These are phyloP conservation scores for Liodrosophila aerea DNA, from an alignment of 2,888 invertebrate genomes.

Conservation along the genomic window DNA sequence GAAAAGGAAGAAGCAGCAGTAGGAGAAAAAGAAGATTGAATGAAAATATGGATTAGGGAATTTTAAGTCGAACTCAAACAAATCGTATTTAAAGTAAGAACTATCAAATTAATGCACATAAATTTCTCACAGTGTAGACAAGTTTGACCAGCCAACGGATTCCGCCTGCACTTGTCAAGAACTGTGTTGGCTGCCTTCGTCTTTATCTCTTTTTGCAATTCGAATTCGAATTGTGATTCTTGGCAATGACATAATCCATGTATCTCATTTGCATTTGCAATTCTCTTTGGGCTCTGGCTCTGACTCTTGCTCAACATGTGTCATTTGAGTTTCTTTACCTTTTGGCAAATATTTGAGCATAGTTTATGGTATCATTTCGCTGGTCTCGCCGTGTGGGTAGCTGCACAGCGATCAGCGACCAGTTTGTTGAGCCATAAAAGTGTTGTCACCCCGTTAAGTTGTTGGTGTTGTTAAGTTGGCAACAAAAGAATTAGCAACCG, in stretches of 20 bases:
- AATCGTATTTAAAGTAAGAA: no score
- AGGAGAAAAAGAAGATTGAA: no score
- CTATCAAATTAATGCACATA: no score
- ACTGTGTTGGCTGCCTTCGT: slow-evolving; percentile 30
- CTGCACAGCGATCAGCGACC: no score
- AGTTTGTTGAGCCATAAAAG: slow-evolving; percentile 51
- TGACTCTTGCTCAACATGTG: slow-evolving; percentile 33
- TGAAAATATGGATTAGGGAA: no score
- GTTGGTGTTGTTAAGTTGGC: slow-evolving; percentile 6
- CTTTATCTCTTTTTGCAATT: slow-evolving; percentile 15
- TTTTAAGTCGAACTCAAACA: no score
- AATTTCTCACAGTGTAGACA: slow-evolving; percentile 30
- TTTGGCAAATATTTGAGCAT: slow-evolving; percentile 34
- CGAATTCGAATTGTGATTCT: slow-evolving; percentile 22
- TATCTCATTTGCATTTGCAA: slow-evolving; percentile 46
- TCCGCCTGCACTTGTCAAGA: slow-evolving; percentile 60
- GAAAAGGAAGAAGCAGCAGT: no score
- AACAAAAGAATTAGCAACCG: slow-evolving; percentile 6
- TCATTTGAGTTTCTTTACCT: slow-evolving; percentile 40
- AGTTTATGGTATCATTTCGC: slow-evolving; percentile 35
- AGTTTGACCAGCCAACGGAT: slow-evolving; percentile 55
- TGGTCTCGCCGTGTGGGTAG: slow-evolving; percentile 29
- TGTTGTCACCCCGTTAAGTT: slow-evolving; percentile 35
- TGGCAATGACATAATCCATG: slow-evolving; percentile 65
- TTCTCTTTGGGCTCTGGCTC: slow-evolving; percentile 11